A percentile compares a stretch with the other conserved stretches of the same genome.
phyloP scores from a whole-genome alignment of 2,888 invertebrate species.

The Agriotes lineatus region DNA sequence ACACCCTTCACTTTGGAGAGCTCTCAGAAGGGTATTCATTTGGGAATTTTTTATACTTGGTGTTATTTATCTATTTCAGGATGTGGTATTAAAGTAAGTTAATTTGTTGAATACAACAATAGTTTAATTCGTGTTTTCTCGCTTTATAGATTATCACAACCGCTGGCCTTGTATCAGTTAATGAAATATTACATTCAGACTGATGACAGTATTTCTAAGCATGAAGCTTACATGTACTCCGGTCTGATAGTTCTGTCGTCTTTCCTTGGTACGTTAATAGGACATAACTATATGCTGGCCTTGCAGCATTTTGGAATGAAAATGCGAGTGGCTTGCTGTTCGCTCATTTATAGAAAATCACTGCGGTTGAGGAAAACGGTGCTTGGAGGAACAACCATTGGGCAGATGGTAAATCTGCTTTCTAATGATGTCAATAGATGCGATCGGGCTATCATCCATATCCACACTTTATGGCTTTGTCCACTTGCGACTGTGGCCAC shows the following conservation, averaged over 20 bases:
- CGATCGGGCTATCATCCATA: conserved; percentile 82
- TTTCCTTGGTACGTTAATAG: conserved; percentile 75
- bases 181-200: conserved; percentile 72
- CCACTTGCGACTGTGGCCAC: conserved; percentile 82
- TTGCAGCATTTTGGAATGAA: conserved; percentile 87
- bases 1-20: conserved; percentile 51
- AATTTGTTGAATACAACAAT: no score
- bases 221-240: conserved; percentile 80
- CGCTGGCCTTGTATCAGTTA: conserved; percentile 68
- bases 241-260: conserved; percentile 78
- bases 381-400: conserved; percentile 85
- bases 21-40: conserved; percentile 55
- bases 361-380: conserved; percentile 77
- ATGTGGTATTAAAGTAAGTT: conserved; percentile 49
- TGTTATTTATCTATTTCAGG: conserved; percentile 43
- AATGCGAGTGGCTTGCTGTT: conserved; percentile 84
- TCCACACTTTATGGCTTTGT: conserved; percentile 85
- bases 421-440: conserved; percentile 92
- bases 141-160: conserved; percentile 44
- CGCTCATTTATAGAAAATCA: conserved; percentile 83
- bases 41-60: conserved; percentile 50
- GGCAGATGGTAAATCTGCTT: conserved; percentile 67
- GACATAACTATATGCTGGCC: conserved; percentile 87
- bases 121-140: background rate
- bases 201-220: conserved; percentile 57